Evolutionary conservation across 1,140 invertebrate species (phyloP), one percentile per base, ranked within the genome.

Genomic region (Pseudomyrmex pallidus): DNA sequence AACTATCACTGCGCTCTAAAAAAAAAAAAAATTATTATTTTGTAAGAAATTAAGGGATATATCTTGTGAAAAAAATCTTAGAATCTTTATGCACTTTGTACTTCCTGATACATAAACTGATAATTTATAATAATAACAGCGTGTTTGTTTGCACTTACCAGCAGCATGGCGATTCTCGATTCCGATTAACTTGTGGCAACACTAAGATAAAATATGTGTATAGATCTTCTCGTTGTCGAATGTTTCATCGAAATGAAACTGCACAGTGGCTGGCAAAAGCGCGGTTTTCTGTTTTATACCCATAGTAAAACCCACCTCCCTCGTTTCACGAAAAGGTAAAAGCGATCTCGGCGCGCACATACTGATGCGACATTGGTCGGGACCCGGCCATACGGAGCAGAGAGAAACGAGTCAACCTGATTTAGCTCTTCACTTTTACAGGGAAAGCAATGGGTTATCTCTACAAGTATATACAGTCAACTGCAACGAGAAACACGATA

Each of bases 201-300:
- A 44, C 52, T 17, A 15, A 48, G 17, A 35, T 35, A 35, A 35
- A 35, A 35, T 7, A 35, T 35, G 5, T 35, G 1, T 35, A 35
- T 25, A 25, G 20, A 61, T 70, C 70, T 76, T 20, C 56, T 20
- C 56, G 48, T 17, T 66, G 74, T 59, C 59, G 25, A 22, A 22
- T 35, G 59, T 25, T 56, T 22, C 2, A 25, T 25, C 25, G 83
- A 89, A 85, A 84, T 66, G 57, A 20, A 83, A 88, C 87, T 67
- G 74, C 74, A 86, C 78, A 83, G 85, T 89, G 87, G 64, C 63
- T 72, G 20, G 78, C 9, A 72, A 86, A 85, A 88, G 83, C 85
- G 82, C 80, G 88, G 62, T 87, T 90, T 91, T 91, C 89, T 73
- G 88, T 92, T 93, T 93, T 93, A 93, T 93, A 93, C 87, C 88